Base-by-base conservation (phyloP, 2,797 vertebrate species). In the Molossus molossus region DNA sequence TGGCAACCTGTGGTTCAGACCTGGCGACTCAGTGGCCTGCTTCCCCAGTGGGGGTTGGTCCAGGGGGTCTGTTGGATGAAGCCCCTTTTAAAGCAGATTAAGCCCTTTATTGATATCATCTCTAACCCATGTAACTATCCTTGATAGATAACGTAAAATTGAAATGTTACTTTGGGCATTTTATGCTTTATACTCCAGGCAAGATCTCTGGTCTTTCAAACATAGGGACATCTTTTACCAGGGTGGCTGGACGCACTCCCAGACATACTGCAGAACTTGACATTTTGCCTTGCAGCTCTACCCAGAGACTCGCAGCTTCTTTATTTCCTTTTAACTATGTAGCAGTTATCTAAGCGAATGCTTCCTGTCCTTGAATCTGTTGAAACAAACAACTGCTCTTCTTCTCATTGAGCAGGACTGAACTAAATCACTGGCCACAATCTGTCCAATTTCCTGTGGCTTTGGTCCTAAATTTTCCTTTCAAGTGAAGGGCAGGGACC, bases 1-100 rank as follows among this genome's bases (percentile, higher is more conserved):
- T 93, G 97, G 96, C 95, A 86, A 3, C 15, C n/a, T 76, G 0
- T 2, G 4, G 96, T 53, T 86, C 90, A 0, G 37, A 48, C 50
- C 5, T 20, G 57, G 77, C 25, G 82, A 83, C 90, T 91, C n/a
- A 18, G 18, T 0, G 0, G 20, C 3, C 23, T 87, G 25, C 29
- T 45, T 77, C 27, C 62, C 55, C 29, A 3, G 8, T 50, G 45
- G 65, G 17, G 37, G 3, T 53, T 15, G 45, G 29, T 75, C 21
- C n/a, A 85, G 25, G 17, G 57, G 6, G 58, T 65, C 21, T 67
- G 11, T 1, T 10, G n/a, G 37, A 57, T 45, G 60, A 29, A 50
- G 18, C 29, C 27, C 37, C 62, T 50, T 70, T 55, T 40, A 84
- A 62, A 94, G 50, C 27, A 80, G 72, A 15, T 92, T 17, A 72